Percentiles rank a stretch among this genome's conserved stretches.
phyloP scores from a whole-genome alignment of 2,113 vertebrate species.

The Lepisosteus oculatus region DNA sequence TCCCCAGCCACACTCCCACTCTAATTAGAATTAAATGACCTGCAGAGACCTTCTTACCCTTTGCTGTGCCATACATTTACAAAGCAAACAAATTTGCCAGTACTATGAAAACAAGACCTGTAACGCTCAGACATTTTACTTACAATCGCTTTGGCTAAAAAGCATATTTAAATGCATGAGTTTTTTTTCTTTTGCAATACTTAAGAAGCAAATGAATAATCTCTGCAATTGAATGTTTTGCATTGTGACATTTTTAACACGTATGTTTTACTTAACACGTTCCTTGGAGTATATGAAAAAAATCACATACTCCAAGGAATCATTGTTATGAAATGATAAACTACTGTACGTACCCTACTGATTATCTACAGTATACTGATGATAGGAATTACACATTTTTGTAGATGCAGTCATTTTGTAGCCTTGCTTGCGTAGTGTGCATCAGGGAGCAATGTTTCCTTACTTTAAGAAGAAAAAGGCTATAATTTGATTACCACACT shows the following conservation, averaged over 20 bases:
- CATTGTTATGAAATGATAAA: constrained; percentile 62
- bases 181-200: constrained; percentile 58
- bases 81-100: neutral
- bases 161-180: constrained; percentile 79
- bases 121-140: constrained; percentile 50
- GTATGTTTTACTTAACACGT: constrained; percentile 21
- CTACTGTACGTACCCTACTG: constrained; percentile 33
- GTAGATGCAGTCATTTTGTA: constrained; percentile 46
- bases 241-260: constrained; percentile 36
- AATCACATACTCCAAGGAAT: constrained; percentile 49
- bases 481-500: too few species aligned
- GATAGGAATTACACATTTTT: constrained; percentile 41
- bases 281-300: constrained; percentile 21
- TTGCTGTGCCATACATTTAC: too few species aligned
- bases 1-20: too few species aligned
- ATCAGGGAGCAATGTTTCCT: too few species aligned
- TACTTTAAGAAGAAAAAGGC: too few species aligned
- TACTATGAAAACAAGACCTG: neutral
- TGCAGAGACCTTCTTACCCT: too few species aligned
- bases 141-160: constrained; percentile 59
- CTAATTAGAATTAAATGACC: too few species aligned
- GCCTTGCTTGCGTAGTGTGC: constrained; percentile 34
- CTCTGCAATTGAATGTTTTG: constrained; percentile 57
- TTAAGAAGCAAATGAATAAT: constrained; percentile 61
- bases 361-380: constrained; percentile 34